Base-by-base conservation (phyloP, 2,888 invertebrate species). In the Volucella inanis region DNA sequence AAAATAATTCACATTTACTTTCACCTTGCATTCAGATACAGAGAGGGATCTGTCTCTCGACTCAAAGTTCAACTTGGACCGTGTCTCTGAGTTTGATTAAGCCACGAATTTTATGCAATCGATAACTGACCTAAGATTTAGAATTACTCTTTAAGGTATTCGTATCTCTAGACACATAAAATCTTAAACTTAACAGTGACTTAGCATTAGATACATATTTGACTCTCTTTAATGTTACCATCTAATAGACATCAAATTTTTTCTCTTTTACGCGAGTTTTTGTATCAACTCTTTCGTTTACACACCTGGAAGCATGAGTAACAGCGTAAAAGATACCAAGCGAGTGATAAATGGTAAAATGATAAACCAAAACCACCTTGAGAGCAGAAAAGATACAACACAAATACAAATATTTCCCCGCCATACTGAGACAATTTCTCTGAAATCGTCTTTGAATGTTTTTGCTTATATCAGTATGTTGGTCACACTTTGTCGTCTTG, bases 371-470 rank as follows among this genome's bases (percentile, higher is more conserved):
- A 64, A 10, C 45, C 65, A 74, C 64, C 55, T 74, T 55, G 14
- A 8, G 50, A 22, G n/a, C 14, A 10, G 43, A 45, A 11, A 52
- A 54, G 45, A 54, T 74, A 54, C 4, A 54, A 54, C 64, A 54
- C 4, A 54, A 45, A 38, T 49, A 59, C 70, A 59, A 59, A 11
- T 3, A 52, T 50, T 72, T 72, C 71, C 50, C 71, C 41, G 47
- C 14, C 39, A 15, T 31, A 55, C 6, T 43, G n/a, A 3, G 11
- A 39, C 43, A 54, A 62, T 74, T 74, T 80, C 67, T 74, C 74
- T 15, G 59, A 59, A n/a, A n/a, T n/a, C 10, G 43, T 49, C 70
- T 65, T 65, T 75, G 79, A 70, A 74, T 76, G 70, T 76, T 82
- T 70, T 43, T 50, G 12, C 62, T 45, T 68, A 45, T 67, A 18